Percentiles rank a stretch among this genome's conserved stretches.
Evolutionary conservation across 2,113 vertebrate species (phyloP).

Genomic region (Murina feae): DNA sequence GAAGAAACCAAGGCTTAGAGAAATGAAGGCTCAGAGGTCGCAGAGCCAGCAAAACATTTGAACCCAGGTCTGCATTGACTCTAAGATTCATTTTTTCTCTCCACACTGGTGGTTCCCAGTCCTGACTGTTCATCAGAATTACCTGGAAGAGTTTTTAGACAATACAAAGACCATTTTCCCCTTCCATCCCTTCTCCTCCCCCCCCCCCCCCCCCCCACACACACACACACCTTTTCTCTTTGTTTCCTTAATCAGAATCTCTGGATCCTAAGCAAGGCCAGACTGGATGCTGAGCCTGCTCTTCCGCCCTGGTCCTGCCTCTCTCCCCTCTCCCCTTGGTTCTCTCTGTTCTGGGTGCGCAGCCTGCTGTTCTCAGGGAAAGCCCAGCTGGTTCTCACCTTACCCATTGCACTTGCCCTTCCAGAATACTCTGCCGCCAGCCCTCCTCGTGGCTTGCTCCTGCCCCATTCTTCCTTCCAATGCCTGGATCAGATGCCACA

Average conservation of each 20-base stretch:
- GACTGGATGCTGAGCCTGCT: neutral
- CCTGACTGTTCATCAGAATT: neutral
- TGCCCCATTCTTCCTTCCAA: neutral
- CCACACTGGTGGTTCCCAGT: neutral
- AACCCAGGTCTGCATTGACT: neutral
- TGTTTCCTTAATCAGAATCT: neutral
- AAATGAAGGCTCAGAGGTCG: neutral
- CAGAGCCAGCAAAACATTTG: neutral
- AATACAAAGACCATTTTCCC: neutral
- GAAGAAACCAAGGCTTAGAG: neutral
- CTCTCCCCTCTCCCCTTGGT: accelerated
- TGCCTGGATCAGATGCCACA: neutral
- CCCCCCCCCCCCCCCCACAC: too few relatives aligned
- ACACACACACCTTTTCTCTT: neutral
- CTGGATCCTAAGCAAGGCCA: neutral
- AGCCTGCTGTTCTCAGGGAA: neutral
- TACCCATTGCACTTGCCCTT: neutral
- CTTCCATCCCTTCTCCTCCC: accelerated
- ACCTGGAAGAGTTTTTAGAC: neutral
- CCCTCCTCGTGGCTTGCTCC: neutral
- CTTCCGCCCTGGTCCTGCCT: neutral
- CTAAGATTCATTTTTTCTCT: neutral
- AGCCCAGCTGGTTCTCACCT: neutral
- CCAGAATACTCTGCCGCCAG: neutral
- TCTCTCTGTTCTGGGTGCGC: neutral